phyloP scores from a whole-genome alignment of 2,888 invertebrate genomes.

The Mactromeris polynyma region DNA sequence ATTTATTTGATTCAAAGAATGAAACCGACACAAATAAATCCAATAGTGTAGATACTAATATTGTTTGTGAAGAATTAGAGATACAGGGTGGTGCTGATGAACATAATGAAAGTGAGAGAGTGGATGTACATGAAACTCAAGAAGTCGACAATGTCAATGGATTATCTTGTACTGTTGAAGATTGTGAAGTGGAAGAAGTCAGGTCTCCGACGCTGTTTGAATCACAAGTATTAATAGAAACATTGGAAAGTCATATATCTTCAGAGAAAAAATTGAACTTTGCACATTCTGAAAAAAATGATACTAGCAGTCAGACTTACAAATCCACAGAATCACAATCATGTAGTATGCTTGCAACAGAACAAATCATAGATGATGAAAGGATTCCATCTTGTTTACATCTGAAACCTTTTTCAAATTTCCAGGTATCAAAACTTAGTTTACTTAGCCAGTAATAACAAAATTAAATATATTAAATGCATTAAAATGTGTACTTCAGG shows the following conservation, averaged over 20 bases:
- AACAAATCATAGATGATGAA: not conserved
- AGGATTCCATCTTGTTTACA: not conserved
- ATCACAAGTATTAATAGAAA: constrained; percentile 32
- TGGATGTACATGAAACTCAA: not conserved
- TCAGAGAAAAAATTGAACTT: not conserved
- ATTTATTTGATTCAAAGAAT: not conserved
- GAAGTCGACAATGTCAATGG: not conserved
- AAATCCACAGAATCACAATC: not conserved
- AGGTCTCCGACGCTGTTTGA: constrained; percentile 64
- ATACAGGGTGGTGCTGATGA: not conserved
- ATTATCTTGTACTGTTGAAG: not conserved
- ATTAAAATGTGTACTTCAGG: no score
- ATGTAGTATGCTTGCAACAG: not conserved
- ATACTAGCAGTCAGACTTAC: not conserved
- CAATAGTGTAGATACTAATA: not conserved
- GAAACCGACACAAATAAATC: not conserved
- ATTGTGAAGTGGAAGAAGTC: constrained; percentile 32
- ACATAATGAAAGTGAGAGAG: not conserved
- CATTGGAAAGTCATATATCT: not conserved
- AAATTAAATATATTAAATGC: no score
- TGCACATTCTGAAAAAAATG: not conserved
- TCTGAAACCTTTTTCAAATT: not conserved
- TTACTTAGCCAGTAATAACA: no score
- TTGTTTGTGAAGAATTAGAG: not conserved
- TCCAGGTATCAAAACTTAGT: not conserved